Evolutionary conservation across 2,888 invertebrate species (phyloP).

Genomic region (Pelosia muscerda): DNA sequence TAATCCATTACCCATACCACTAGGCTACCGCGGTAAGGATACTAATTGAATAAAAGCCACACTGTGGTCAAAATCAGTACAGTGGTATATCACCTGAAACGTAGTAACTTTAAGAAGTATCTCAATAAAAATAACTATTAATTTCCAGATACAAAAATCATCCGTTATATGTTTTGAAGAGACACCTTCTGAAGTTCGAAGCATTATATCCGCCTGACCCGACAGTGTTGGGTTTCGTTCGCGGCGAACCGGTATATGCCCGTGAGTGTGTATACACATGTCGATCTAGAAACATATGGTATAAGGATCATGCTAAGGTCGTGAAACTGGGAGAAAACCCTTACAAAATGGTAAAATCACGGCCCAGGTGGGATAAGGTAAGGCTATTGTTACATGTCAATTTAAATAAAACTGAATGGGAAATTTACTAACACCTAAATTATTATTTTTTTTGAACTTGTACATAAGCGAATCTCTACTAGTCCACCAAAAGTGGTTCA

Average conservation of each 20-base stretch:
- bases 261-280: conserved; percentile 95
- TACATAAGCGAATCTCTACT: too few species aligned
- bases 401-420: neutral
- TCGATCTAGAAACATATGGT: conserved; percentile 97
- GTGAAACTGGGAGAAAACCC: conserved; percentile 95
- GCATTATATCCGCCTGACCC: conserved; percentile 97
- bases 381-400: conserved; percentile 18
- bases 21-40: too few species aligned
- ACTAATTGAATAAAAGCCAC: too few species aligned
- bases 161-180: conserved; percentile 95
- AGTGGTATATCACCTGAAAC: too few species aligned
- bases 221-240: conserved; percentile 93
- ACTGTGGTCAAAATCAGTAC: too few species aligned
- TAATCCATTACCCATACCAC: too few species aligned
- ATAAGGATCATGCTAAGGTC: conserved; percentile 93
- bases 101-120: too few species aligned
- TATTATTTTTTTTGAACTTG: neutral
- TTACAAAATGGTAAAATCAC: conserved; percentile 97
- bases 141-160: conserved; percentile 94
- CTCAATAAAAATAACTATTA: neutral
- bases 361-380: conserved; percentile 96
- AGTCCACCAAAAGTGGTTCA: too few species aligned
- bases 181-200: conserved; percentile 98
- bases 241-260: conserved; percentile 95
- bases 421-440: neutral